A percentile compares a stretch with the other conserved stretches of the same genome.
phyloP scores from a whole-genome alignment of 2,113 vertebrate species.

The Oryzias celebensis region DNA sequence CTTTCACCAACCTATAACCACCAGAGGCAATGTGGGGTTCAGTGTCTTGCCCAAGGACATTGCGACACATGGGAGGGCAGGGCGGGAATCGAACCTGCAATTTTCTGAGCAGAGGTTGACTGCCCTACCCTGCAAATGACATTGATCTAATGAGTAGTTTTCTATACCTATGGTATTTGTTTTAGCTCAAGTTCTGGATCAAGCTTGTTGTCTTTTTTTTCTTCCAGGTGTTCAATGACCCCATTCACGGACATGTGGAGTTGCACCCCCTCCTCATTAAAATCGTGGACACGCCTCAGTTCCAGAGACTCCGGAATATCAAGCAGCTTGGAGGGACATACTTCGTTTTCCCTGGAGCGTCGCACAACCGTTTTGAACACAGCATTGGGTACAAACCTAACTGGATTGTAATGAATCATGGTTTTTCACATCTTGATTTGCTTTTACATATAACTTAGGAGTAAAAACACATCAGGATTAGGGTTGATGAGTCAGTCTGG shows the following conservation, averaged over 20 bases:
- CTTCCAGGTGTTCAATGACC: conserved; percentile 93
- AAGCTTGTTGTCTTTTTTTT: background rate
- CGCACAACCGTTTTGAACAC: conserved; percentile 96
- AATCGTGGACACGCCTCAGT: conserved; percentile 94
- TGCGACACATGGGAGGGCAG: no score
- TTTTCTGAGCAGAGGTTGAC: no score
- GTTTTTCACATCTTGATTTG: background rate
- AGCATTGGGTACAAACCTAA: conserved; percentile 78
- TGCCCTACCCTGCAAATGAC: no score
- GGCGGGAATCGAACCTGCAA: no score
- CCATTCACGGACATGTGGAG: conserved; percentile 91
- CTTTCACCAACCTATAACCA: no score
- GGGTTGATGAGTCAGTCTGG: no score
- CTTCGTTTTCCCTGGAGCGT: conserved; percentile 92
- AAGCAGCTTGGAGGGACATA: conserved; percentile 92
- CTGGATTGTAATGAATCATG: background rate
- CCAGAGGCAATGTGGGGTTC: no score
- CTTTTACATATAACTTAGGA: background rate
- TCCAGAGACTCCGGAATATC: conserved; percentile 90
- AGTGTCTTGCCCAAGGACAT: no score
- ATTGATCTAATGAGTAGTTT: no score
- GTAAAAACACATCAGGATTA: background rate
- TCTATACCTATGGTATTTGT: no score
- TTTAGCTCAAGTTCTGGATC: background rate
- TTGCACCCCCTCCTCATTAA: conserved; percentile 88